Conservation (phyloP, 2,888 invertebrate species). For the Gibbula magus region DNA sequence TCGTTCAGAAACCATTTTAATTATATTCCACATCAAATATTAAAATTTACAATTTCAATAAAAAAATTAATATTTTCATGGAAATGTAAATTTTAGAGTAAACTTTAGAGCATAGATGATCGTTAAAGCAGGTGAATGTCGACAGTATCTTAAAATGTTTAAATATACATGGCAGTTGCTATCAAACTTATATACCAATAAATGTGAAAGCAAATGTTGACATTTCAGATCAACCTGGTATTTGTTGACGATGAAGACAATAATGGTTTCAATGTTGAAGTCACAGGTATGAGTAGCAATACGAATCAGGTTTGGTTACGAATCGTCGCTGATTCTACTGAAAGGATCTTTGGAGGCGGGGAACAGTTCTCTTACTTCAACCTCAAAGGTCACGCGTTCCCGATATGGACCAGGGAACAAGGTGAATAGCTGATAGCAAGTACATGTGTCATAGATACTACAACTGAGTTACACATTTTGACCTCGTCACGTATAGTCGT, state of each 20-base stretch:
- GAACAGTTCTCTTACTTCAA: slow-evolving; percentile 69
- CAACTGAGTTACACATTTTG: not conserved
- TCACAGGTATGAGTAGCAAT: slow-evolving; percentile 29
- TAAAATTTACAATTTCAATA: no score
- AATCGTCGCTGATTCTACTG: slow-evolving; percentile 50
- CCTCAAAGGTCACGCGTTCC: slow-evolving; percentile 60
- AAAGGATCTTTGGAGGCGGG: slow-evolving; percentile 67
- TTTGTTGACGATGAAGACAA: slow-evolving; percentile 36
- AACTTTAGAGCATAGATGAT: no score
- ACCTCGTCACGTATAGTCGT: no score
- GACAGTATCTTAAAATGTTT: no score
- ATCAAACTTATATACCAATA: no score
- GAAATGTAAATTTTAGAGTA: no score
- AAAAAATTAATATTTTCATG: no score
- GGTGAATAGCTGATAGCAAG: slow-evolving; percentile 44
- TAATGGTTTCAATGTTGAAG: slow-evolving; percentile 48
- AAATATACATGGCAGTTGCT: no score
- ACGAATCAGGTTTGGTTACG: slow-evolving; percentile 63
- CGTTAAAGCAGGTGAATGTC: no score
- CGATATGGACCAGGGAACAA: slow-evolving; percentile 71
- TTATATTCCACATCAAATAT: no score
- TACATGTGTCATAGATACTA: not conserved
- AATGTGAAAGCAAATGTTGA: slow-evolving; percentile 34
- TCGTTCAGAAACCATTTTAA: no score
- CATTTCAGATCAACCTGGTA: slow-evolving; percentile 31